These are phyloP conservation scores for Margarornis squamiger DNA, from an alignment of 2,797 vertebrate genomes.

Conservation along the genomic window DNA sequence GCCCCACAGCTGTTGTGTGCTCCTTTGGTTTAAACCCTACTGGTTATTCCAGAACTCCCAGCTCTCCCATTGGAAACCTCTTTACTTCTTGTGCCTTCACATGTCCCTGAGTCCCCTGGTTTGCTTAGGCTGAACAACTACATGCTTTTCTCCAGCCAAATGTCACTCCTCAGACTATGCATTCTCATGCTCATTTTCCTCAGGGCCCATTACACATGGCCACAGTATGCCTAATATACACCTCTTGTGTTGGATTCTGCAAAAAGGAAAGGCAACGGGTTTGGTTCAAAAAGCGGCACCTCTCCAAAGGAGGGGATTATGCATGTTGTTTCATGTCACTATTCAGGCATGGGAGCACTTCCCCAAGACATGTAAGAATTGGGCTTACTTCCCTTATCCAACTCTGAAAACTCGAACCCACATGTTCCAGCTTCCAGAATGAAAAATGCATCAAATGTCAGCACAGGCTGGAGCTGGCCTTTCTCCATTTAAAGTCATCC, in stretches of 20 bases:
- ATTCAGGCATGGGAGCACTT: not conserved
- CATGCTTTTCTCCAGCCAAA: not conserved
- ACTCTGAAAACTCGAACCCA: not conserved
- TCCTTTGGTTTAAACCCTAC: not conserved
- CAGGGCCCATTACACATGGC: not conserved
- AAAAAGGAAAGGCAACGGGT: not conserved
- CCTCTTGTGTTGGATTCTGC: not conserved
- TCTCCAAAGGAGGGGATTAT: not conserved
- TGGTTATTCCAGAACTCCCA: not conserved
- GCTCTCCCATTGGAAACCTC: not conserved
- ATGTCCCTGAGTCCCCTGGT: not conserved
- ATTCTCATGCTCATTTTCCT: not conserved
- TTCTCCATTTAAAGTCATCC: not conserved
- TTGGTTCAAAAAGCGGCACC: not conserved
- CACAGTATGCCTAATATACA: not conserved
- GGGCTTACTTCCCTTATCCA: not conserved
- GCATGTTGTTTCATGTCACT: not conserved
- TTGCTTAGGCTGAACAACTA: not conserved
- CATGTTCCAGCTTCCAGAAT: not conserved
- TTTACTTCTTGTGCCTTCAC: not conserved
- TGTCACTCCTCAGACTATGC: not conserved
- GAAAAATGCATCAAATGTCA: not conserved
- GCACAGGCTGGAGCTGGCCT: not conserved
- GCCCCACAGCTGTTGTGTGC: accelerated
- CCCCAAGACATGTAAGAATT: not conserved